Evolutionary conservation across 2,113 vertebrate species (phyloP), one percentile per base, ranked within the genome.

Genomic region (human): DNA sequence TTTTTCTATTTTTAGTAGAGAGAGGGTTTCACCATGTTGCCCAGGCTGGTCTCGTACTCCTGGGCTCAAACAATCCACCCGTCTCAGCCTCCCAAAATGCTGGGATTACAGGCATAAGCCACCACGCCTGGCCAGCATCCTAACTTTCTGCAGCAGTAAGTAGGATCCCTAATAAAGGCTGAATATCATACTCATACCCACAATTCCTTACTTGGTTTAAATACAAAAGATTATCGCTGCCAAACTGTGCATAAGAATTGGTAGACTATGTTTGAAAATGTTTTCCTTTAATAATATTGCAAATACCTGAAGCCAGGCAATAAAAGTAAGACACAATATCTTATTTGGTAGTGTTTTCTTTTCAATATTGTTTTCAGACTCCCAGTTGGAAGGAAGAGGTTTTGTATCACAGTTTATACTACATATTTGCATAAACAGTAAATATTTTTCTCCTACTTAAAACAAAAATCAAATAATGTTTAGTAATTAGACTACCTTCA

Each of bases 201-300:
- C n/a, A 43, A n/a, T 73, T 55, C 40, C 43, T 68, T 76, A 70
- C 64, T 94, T 95, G 66, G n/a, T 68, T 72, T 38, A 76, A 30
- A 50, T 43, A 23, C 11, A 79, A 59, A 82, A 93, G 83, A 80
- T 81, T 35, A 70, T 55, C 84, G 38, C 52, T 75, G 35, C 38
- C 80, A 64, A 59, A 45, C 43, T 40, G 23, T 89, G 64, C 35
- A 17, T 45, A 18, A 90, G 76, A 79, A 81, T 35, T 16, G 17
- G 3, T 45, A 72, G 64, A 12, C 38, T 93, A 89, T n/a, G 82
- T 91, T 59, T 89, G 59, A 70, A 97, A 95, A 55, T 43, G 45
- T 61, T 93, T 96, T 86, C 73, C 83, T 86, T 57, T 97, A 70
- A 64, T 92, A 89, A 79, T 78, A 25, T 45, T 45, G n/a, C n/a